Evolutionary conservation across 2,797 vertebrate species (phyloP), one percentile per base, ranked within the genome.

Genomic region (Lithobates sylvaticus): DNA sequence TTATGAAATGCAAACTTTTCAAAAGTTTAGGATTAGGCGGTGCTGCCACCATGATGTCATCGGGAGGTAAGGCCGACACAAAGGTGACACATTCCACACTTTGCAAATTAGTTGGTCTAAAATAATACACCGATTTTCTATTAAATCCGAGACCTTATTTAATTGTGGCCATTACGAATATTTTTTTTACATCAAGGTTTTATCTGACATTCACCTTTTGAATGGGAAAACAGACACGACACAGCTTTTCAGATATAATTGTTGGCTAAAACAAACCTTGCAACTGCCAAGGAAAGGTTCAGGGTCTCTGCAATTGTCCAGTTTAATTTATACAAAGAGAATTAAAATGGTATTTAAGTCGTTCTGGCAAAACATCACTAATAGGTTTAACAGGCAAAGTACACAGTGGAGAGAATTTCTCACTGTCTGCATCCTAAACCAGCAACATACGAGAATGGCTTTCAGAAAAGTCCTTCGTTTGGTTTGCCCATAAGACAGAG

Each of bases 321-420:
- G 12, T 26, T 23, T 42, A 50, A 70, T 71, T 84, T 69, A 69
- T 15, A 54, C 32, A 32, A 23, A 4, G 32, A 47, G 74, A 84
- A 36, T 34, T 68, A 26, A 79, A 58, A 26, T 36, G 29, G 58
- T 27, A 78, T 61, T 39, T 58, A 69, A 42, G 44, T 78, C 32
- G 32, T 76, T 76, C 42, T 84, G 42, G 32, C 42, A 58, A 54
- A n/a, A 23, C 39, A 32, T 2, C 71, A 3, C n/a, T 84, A 70
- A 84, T 78, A 27, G 34, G 47, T 84, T 84, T 84, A 69, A 23
- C 83, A 84, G 47, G 50, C 21, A 36, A 21, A 67, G 44, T 16
- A 36, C n/a, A 64, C 39, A 75, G 16, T 4, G 15, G 15, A 84
- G 29, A 70, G 47, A 10, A 34, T 76, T 82, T 26, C 70, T 27